Evolutionary conservation across 2,797 vertebrate genomes (phyloP).

Genomic region (Avahi laniger): DNA sequence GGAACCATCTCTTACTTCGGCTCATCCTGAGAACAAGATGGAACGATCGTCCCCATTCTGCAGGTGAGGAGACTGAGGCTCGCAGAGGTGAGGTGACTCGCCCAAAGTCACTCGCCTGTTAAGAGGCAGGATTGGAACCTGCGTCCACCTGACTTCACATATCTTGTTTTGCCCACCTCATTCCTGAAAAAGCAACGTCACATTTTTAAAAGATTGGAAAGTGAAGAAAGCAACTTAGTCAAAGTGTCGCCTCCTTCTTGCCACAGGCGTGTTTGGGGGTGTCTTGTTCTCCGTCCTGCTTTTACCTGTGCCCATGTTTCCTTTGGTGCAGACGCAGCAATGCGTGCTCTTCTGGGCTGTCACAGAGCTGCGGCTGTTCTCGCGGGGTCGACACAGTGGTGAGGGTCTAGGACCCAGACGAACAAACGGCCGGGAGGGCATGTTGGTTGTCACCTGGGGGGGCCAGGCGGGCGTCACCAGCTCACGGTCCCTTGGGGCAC

Average conservation of each 20-base stretch:
- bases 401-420: background rate
- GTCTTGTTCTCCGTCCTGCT: background rate
- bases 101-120: background rate
- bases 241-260: background rate
- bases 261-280: background rate
- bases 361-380: background rate
- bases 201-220: background rate
- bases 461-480: background rate
- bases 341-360: background rate
- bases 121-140: background rate
- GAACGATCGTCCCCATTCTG: background rate
- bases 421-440: background rate
- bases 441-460: background rate
- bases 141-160: background rate
- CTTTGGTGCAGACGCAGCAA: background rate
- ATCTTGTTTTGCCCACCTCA: background rate
- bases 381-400: background rate
- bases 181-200: background rate
- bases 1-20: background rate
- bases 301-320: background rate
- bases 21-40: background rate
- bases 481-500: no score
- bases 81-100: background rate
- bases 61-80: background rate
- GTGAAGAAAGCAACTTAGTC: background rate